Percentiles rank a stretch among this genome's conserved stretches.
These are phyloP conservation scores for Macrotus californicus DNA, from an alignment of 2,113 vertebrate species.

Conservation along the genomic window DNA sequence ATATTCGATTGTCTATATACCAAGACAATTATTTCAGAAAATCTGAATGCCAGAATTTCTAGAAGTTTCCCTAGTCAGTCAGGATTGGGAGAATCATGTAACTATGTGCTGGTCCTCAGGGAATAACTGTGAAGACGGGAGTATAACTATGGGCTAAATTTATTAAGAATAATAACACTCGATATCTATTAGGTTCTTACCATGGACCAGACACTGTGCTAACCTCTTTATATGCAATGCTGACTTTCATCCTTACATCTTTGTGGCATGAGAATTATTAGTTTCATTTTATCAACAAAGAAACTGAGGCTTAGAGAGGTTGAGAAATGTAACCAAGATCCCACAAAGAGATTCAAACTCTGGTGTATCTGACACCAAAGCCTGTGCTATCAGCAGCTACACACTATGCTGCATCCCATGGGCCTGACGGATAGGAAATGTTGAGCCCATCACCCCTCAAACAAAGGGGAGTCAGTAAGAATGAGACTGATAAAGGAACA, in stretches of 20 bases:
- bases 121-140: background rate
- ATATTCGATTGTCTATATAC: background rate
- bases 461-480: background rate
- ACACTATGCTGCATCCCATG: background rate
- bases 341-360: background rate
- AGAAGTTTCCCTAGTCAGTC: background rate
- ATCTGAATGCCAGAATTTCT: background rate
- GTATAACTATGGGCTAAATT: background rate
- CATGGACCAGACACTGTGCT: background rate
- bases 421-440: background rate
- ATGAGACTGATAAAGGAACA: background rate
- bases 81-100: conserved; percentile 3
- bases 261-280: background rate
- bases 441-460: background rate
- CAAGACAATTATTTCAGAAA: background rate
- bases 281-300: background rate
- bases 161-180: background rate
- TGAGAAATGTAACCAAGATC: background rate
- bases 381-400: background rate
- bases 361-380: background rate
- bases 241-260: background rate
- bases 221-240: background rate
- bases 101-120: background rate
- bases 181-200: background rate
- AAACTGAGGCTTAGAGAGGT: background rate